phyloP scores from a whole-genome alignment of 2,888 invertebrate genomes.

The Coremacera marginata region DNA sequence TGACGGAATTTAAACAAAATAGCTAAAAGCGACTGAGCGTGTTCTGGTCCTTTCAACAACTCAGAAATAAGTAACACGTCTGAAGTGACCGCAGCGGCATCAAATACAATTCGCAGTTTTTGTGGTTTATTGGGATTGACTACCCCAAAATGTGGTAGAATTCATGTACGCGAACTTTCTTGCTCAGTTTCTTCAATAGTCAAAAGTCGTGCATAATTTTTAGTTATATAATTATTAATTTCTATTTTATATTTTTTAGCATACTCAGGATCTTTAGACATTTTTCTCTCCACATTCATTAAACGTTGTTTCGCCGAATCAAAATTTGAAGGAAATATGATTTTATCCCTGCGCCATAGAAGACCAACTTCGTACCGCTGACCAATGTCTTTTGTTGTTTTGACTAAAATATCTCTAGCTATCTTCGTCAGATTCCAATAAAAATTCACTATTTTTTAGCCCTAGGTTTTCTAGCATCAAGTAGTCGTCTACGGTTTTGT shows the following conservation, averaged over 20 bases:
- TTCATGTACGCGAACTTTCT: conserved; percentile 43
- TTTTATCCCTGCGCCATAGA: background rate
- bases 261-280: background rate
- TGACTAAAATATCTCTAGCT: background rate
- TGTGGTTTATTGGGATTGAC: conserved; percentile 52
- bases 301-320: background rate
- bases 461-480: background rate
- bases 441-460: no score
- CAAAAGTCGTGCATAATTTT: background rate
- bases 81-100: conserved; percentile 54
- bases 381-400: background rate
- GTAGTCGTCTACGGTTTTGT: background rate
- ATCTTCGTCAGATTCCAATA: conserved; percentile 2
- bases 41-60: conserved; percentile 56
- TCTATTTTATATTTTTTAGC: background rate
- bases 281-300: background rate
- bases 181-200: background rate
- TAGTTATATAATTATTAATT: background rate
- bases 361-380: background rate
- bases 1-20: conserved; percentile 33
- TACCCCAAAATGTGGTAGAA: conserved; percentile 54
- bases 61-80: conserved; percentile 51
- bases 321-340: background rate
- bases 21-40: conserved; percentile 20
- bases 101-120: conserved; percentile 53